Evolutionary conservation across 2,888 invertebrate genomes (phyloP), one percentile per base, ranked within the genome.

Genomic region (Caenorhabditis japonica): DNA sequence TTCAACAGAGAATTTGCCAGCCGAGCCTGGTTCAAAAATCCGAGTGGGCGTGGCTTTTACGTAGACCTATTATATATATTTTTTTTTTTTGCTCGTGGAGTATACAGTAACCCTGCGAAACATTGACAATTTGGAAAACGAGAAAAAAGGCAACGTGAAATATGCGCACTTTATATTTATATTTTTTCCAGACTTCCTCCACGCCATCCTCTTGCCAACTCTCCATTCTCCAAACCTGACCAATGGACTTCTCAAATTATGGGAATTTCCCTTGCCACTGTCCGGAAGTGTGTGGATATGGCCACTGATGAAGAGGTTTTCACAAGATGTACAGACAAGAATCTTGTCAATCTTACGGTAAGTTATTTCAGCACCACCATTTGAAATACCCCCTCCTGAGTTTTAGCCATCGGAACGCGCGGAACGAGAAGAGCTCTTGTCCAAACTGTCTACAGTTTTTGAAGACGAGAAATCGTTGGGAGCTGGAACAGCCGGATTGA

Each of bases 241-340:
- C 74, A 74, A 59, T 74, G 74, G 74, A 74, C 74, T 5, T 74
- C 74, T n/a, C 49, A 53, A 47, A 60, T 66, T 3, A 74, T 74
- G 74, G 74, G 74, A 46, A 74, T 74, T 17, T 74, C 74, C 0
- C 25, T 74, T 39, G 74, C 74, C 2, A 74, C 74, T 12, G 74
- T 74, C 23, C 51, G 74, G 34, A 74, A 74, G 23, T 74, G 74
- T 33, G 51, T 74, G n/a, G 74, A 74, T 55, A 69, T 69, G 69
- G 62, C 74, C 10, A 46, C 46, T 0, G 74, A 74, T 13, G 62
- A 66, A 21, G 74, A 74, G 36, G 69, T 69, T 0, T 74, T 74
- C 44, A 74, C 66, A 3, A 44, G 74, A 44, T 74, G 74, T 46
- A 66, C 74, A 2, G 74, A 74, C 34, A 74, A 74, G 30, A 74